Conservation (phyloP, 2,888 invertebrate species). For the Stegana nigrithorax region DNA sequence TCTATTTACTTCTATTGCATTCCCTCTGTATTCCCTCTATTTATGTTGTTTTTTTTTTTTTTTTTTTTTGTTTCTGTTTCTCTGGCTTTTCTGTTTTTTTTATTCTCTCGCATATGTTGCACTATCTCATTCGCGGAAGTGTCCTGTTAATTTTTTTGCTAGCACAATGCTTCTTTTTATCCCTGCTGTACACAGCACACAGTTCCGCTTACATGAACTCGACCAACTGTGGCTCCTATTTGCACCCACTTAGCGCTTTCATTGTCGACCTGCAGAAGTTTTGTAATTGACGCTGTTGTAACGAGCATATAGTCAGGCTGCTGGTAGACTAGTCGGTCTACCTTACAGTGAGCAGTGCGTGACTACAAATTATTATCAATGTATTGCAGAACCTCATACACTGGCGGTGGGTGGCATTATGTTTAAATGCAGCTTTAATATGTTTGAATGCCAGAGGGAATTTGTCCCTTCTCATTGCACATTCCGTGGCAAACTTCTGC, state of each 20-base stretch:
- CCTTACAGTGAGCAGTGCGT: too few relatives aligned
- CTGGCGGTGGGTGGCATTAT: too few relatives aligned
- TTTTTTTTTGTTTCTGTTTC: background rate
- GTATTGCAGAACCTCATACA: too few relatives aligned
- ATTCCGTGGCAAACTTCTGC: too few relatives aligned
- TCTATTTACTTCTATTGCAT: background rate
- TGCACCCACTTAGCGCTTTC: constrained; percentile 20
- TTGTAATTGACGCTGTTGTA: background rate
- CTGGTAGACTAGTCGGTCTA: too few relatives aligned
- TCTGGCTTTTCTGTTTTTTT: background rate
- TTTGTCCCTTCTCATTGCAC: too few relatives aligned
- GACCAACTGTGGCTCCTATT: constrained; percentile 20
- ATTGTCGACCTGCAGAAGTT: too few relatives aligned
- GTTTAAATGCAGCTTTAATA: too few relatives aligned
- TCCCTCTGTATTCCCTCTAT: background rate
- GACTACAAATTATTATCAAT: too few relatives aligned
- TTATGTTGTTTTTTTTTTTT: background rate
- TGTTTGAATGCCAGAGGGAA: too few relatives aligned
- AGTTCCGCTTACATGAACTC: constrained; percentile 15
- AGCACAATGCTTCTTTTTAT: background rate
- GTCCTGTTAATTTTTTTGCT: constrained; percentile 14
- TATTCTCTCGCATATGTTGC: constrained; percentile 9
- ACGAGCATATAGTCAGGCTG: too few relatives aligned
- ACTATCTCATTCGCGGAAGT: constrained; percentile 16
- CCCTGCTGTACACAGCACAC: background rate